Base-by-base conservation (phyloP, 2,797 vertebrate genomes). In the Gorsachius magnificus region DNA sequence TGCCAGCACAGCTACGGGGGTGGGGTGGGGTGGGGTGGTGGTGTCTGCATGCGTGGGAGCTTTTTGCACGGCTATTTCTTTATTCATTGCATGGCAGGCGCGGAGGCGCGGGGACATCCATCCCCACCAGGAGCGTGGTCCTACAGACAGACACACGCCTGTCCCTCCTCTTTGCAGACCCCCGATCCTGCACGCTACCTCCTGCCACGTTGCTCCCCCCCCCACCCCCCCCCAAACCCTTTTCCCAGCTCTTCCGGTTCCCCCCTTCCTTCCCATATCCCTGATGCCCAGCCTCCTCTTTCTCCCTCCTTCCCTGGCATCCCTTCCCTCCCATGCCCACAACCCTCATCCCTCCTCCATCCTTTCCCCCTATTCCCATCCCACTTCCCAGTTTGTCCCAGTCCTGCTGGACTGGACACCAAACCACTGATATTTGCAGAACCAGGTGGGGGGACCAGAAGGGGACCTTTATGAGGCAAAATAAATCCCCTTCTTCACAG, bases 21-120 rank as follows among this genome's bases (percentile, higher is more conserved):
- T n/a, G n/a, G n/a, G n/a, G n/a, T n/a, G n/a, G n/a, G n/a, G n/a
- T n/a, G n/a, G n/a, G n/a, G n/a, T n/a, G n/a, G n/a, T n/a, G n/a
- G n/a, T n/a, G 18, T 33, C 65, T 80, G 64, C 0, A 1, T 48
- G 6, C 0, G 1, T 5, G 13, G 15, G 56, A 48, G 15, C 8
- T 58, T 78, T 72, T 11, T 35, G 10, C 43, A 17, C 1, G 2
- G n/a, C 7, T 56, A 22, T 57, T 74, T 78, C 36, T 36, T 31
- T 61, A 22, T 70, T 46, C 28, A 28, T 36, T 56, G 56, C 26
- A 51, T 0, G 1, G 20, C 36, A 71, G 53, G n/a, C 5, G 1
- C 0, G 2, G 70, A 66, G 51, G 43, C 38, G 51, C 1, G 9
- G 51, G 51, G 36, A 83, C 31, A 80, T 13, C 36, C 43, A 54